Base-by-base conservation (phyloP, 2,888 invertebrate genomes). In the Mythimna albipuncta region DNA sequence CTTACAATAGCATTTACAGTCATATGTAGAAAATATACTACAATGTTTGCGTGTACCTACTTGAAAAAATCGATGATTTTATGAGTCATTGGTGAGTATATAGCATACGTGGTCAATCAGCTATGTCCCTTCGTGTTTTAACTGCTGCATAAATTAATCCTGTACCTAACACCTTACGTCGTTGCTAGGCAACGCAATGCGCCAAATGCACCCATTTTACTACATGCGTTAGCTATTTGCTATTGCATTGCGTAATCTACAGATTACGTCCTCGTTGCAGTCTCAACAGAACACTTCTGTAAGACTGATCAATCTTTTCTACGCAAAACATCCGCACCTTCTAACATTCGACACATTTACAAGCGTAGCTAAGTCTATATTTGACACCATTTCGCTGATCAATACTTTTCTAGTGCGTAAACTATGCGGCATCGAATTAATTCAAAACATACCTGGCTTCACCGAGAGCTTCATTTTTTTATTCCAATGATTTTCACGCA, bases 141-240 rank as follows among this genome's bases (percentile, higher is more conserved):
- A 78, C 38, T 71, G 61, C 69, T 66, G 71, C 72, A 79, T 77
- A 75, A 71, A 75, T 80, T 66, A 68, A 77, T 81, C 57, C 64
- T 72, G 52, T 70, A 47, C 47, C 47, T 47, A 75, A 71, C 69
- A 77, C 71, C 72, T 70, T 66, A 83, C 75, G 77, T 65, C 84
- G 94, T 95, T 95, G 94, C 95, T 91, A 89, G 86, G 95, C 92
- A 94, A 95, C 95, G 89, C 88, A 91, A 89, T 94, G 94, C 94
- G 93, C 90, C 89, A 93, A 91, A 90, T 90, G 93, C 93, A 92
- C 89, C 89, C 90, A 88, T 90, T 88, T 86, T 82, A 74, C 76
- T 70, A 85, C 82, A 85, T 85, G 81, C 87, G 83, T 84, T 86
- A 83, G 79, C 72, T 82, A 81, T 85, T 83, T 84, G 64, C 79